A percentile compares a stretch with the other conserved stretches of the same genome.
phyloP scores from a whole-genome alignment of 2,888 invertebrate genomes.

The Lasioglossum marginatum region DNA sequence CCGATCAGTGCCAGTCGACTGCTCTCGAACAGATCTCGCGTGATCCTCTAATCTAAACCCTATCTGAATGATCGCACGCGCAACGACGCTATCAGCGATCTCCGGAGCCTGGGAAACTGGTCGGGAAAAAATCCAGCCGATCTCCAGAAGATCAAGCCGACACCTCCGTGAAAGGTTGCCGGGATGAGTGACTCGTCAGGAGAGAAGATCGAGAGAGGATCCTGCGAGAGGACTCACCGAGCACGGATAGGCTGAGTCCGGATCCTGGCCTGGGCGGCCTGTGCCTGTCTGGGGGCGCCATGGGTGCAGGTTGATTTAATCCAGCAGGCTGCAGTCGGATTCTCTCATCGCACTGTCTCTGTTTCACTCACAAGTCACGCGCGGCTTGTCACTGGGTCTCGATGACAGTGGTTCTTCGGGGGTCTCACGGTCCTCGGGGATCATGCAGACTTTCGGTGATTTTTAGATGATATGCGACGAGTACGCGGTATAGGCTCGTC shows the following conservation, averaged over 20 bases:
- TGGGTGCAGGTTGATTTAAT: constrained; percentile 61
- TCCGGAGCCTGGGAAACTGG: not conserved
- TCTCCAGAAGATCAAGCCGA: not conserved
- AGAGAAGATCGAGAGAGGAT: constrained; percentile 2
- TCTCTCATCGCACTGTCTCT: constrained; percentile 48
- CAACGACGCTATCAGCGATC: constrained; percentile 3
- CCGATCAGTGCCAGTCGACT: constrained; percentile 25
- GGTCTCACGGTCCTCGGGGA: not conserved
- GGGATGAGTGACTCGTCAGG: not conserved
- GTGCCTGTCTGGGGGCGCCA: constrained; percentile 82
- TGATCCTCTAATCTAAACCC: not conserved
- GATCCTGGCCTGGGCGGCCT: constrained; percentile 83
- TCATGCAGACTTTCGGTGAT: not conserved
- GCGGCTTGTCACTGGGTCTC: not conserved
- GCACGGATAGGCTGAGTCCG: constrained; percentile 84
- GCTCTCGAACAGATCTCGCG: not conserved
- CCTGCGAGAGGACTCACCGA: constrained; percentile 82
- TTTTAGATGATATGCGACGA: not conserved
- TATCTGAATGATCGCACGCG: not conserved
- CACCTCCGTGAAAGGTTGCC: constrained; percentile 33
- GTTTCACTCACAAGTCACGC: constrained; percentile 46
- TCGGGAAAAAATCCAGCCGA: not conserved
- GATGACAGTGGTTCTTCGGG: not conserved
- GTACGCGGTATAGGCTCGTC: not conserved
- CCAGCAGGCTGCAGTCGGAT: constrained; percentile 33